Evolutionary conservation across 2,113 vertebrate species (phyloP).

Genomic region (Sapayoa aenigma): DNA sequence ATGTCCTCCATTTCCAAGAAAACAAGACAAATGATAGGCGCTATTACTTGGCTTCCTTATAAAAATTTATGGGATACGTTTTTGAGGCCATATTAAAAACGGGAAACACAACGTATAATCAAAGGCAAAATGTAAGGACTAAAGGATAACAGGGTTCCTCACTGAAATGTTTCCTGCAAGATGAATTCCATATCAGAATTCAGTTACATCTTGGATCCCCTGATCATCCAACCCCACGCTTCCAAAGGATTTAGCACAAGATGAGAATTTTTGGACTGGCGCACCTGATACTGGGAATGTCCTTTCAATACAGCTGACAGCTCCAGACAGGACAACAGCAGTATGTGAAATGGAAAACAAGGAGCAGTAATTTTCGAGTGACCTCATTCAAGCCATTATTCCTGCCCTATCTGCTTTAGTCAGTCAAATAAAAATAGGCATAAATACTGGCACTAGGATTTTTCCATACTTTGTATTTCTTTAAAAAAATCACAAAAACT

Average conservation of each 20-base stretch:
- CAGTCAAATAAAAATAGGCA: background rate
- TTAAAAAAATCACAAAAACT: background rate
- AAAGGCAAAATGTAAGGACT: background rate
- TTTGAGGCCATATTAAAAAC: background rate
- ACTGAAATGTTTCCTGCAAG: background rate
- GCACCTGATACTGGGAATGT: fast-evolving
- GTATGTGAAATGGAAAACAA: background rate
- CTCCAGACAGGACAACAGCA: background rate
- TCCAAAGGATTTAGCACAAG: background rate
- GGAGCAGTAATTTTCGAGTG: background rate
- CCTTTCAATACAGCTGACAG: background rate
- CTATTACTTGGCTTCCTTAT: background rate
- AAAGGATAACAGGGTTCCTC: background rate
- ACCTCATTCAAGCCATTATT: background rate
- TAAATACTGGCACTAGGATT: background rate
- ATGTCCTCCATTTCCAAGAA: background rate
- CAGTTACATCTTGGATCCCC: background rate
- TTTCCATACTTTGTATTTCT: background rate
- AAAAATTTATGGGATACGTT: background rate
- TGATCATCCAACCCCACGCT: background rate
- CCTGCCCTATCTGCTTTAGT: background rate
- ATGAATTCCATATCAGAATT: background rate
- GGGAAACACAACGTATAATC: background rate
- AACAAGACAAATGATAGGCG: background rate
- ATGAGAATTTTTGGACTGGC: background rate